A percentile compares a stretch with the other conserved stretches of the same genome.
phyloP scores from a whole-genome alignment of 2,113 vertebrate genomes.

The Willisornis vidua region DNA sequence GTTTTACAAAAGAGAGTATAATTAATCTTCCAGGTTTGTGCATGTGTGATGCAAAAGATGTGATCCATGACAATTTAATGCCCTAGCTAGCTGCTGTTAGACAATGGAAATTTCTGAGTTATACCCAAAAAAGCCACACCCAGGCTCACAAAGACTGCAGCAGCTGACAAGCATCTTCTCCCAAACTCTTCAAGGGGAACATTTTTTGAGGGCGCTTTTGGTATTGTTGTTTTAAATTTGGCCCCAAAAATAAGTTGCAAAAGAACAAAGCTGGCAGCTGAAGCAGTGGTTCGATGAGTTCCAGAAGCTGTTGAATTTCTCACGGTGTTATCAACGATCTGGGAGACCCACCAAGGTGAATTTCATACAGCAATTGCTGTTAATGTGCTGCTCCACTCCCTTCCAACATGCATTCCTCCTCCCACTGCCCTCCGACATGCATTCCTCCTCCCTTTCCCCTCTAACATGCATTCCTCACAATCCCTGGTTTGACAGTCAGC shows the following conservation, averaged over 20 bases:
- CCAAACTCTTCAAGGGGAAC: not conserved
- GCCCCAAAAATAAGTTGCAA: not conserved
- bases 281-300: not conserved
- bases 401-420: not conserved
- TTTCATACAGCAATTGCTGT: not conserved
- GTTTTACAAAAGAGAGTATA: constrained; percentile 25
- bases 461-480: not conserved
- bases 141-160: constrained; percentile 10
- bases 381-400: not conserved
- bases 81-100: constrained; percentile 11
- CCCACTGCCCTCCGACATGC: not conserved
- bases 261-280: not conserved
- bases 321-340: not conserved
- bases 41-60: constrained; percentile 32
- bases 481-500: not conserved
- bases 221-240: constrained; percentile 10
- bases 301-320: constrained; percentile 40
- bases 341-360: not conserved
- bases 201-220: not conserved
- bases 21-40: constrained; percentile 57
- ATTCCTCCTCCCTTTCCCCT: not conserved
- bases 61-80: constrained; percentile 40
- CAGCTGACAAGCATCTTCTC: constrained; percentile 49
- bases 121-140: constrained; percentile 27
- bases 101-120: constrained; percentile 55